Evolutionary conservation across 2,113 vertebrate species (phyloP).

Genomic region (Microcebus jonahi): DNA sequence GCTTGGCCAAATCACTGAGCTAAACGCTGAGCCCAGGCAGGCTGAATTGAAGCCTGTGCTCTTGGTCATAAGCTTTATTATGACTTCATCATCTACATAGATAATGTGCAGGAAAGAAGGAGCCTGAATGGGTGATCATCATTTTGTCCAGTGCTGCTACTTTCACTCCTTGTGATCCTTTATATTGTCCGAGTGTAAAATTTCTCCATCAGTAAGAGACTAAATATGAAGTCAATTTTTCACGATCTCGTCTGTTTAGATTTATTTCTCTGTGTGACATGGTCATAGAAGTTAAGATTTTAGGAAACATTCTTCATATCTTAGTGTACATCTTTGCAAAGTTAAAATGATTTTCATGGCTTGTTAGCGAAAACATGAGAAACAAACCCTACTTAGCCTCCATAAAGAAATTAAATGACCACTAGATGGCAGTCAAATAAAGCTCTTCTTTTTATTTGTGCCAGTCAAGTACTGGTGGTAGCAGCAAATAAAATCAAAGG

Average conservation of each 20-base stretch:
- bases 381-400: not conserved
- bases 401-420: not conserved
- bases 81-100: not conserved
- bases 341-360: not conserved
- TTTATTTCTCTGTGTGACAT: not conserved
- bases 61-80: not conserved
- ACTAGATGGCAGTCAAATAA: conserved; percentile 68
- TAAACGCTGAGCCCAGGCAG: not conserved
- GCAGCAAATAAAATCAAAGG: not conserved
- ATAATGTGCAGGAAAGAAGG: not conserved
- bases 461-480: not conserved
- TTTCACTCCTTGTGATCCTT: not conserved
- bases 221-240: not conserved
- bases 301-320: not conserved
- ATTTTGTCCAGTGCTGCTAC: not conserved
- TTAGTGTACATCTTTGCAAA: not conserved
- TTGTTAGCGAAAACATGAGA: not conserved
- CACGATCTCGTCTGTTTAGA: not conserved
- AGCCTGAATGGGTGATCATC: not conserved
- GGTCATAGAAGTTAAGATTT: not conserved
- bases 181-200: not conserved
- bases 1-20: not conserved
- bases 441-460: not conserved
- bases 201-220: not conserved
- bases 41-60: not conserved